Base-by-base conservation (phyloP, 2,113 vertebrate genomes). In the Lasiurus borealis region DNA sequence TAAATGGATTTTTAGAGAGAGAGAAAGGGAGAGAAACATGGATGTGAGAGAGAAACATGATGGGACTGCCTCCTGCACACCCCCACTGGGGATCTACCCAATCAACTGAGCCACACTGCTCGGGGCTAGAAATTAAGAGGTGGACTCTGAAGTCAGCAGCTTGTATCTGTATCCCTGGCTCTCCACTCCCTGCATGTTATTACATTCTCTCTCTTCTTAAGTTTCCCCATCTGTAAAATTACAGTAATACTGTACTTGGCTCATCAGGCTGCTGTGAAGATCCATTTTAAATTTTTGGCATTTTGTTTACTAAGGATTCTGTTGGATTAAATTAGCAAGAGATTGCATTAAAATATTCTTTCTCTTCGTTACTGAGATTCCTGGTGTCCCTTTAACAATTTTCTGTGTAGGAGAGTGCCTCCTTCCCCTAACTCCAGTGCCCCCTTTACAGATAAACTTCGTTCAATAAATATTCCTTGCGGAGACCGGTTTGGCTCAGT, bases 281-380 rank as follows among this genome's bases (percentile, higher is more conserved):
- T 73, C n/a, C 54, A 85, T 72, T 80, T 62, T 44, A 13, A 81
- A 75, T 48, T 46, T 80, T 72, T 86, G 21, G 25, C 6, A 89
- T 48, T 50, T 77, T 90, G 81, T 64, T 85, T 13, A 64, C 34
- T 25, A 73, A 12, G 40, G 12, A 13, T 68, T 69, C 72, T 54
- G 44, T 92, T 64, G 31, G 29, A n/a, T 66, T 88, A 59, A 88
- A 8, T 54, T 29, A 62, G 44, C 62, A 48, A 76, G 46, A 62
- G n/a, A 81, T 10, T 44, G 29, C 59, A 93, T 75, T 88, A 34
- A 73, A 72, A 36, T 16, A 48, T 44, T 27, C 71, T 40, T 68
- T 82, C 48, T 23, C n/a, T 94, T 88, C 18, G 46, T 71, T 59
- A 93, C 31, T 78, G 46, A 68, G 21, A 19, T 72, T 96, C 75